phyloP scores from a whole-genome alignment of 2,797 vertebrate species.

The Enteromius treurensis region DNA sequence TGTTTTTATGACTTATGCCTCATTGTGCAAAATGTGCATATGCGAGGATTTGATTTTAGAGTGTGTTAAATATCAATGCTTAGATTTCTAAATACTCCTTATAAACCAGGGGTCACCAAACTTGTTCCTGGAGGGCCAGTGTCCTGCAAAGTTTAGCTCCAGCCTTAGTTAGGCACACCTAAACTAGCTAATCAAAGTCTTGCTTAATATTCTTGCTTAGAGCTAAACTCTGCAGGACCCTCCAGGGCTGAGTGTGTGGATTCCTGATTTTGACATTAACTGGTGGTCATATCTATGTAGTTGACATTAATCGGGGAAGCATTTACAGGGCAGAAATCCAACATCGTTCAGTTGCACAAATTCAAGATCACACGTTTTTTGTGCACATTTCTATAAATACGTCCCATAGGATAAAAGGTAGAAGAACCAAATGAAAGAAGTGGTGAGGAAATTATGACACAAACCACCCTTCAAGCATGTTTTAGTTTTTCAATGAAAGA shows the following conservation, averaged over 20 bases:
- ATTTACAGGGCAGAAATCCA: neutral
- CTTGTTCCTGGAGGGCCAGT: no score
- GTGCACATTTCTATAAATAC: neutral
- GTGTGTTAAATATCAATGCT: no score
- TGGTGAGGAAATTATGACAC: neutral
- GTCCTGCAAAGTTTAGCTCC: no score
- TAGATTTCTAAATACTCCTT: no score
- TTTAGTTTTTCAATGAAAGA: neutral
- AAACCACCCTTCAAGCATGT: neutral
- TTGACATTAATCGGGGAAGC: neutral
- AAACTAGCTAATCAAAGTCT: no score
- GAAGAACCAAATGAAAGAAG: neutral
- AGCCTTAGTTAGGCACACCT: no score
- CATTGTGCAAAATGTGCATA: neutral
- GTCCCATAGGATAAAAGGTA: neutral
- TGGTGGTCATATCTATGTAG: neutral
- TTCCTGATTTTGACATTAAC: neutral
- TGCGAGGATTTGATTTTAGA: no score
- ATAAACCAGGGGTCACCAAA: no score
- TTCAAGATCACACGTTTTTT: neutral
- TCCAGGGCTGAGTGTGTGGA: no score
- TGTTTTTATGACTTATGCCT: neutral
- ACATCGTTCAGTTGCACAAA: neutral
- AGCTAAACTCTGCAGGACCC: no score
- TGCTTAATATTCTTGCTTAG: no score